These are phyloP conservation scores for Dugesia japonica DNA, from an alignment of 2,888 invertebrate genomes.

Conservation along the genomic window DNA sequence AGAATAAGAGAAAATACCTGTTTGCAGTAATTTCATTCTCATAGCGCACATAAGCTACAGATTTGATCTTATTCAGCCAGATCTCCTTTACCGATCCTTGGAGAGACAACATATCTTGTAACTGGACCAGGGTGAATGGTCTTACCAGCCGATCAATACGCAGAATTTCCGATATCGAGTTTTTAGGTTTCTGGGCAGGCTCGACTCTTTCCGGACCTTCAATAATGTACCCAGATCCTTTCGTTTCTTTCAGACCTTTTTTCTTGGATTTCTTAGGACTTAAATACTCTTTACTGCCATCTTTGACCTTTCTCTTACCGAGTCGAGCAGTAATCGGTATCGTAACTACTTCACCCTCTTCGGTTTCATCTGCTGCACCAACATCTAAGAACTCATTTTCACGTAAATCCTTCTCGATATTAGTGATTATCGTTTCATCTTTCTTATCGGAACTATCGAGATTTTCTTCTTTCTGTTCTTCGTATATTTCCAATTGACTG, in stretches of 20 bases:
- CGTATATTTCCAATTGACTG: too few species aligned
- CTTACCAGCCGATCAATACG: constrained; percentile 16
- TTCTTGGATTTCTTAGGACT: neutral
- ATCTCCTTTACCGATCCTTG: neutral
- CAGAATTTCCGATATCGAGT: neutral
- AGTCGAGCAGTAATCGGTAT: neutral
- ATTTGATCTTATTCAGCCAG: constrained; percentile 24
- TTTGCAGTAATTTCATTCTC: neutral
- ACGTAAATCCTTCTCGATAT: too few species aligned
- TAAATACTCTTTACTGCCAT: neutral
- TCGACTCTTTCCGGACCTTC: neutral
- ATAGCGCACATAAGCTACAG: constrained; percentile 13
- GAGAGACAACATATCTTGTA: constrained; percentile 1
- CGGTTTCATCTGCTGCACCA: neutral
- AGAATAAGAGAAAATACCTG: too few species aligned
- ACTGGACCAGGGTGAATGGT: constrained; percentile 8
- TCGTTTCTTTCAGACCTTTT: constrained; percentile 24
- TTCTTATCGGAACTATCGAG: too few species aligned
- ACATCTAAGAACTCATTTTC: too few species aligned
- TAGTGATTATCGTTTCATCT: too few species aligned
- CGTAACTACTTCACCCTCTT: neutral
- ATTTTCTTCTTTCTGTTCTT: too few species aligned
- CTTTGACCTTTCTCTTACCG: neutral
- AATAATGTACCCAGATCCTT: neutral
- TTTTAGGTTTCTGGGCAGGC: neutral